These are phyloP conservation scores for Erpetoichthys calabaricus DNA, from an alignment of 2,797 vertebrate genomes.

Conservation along the genomic window DNA sequence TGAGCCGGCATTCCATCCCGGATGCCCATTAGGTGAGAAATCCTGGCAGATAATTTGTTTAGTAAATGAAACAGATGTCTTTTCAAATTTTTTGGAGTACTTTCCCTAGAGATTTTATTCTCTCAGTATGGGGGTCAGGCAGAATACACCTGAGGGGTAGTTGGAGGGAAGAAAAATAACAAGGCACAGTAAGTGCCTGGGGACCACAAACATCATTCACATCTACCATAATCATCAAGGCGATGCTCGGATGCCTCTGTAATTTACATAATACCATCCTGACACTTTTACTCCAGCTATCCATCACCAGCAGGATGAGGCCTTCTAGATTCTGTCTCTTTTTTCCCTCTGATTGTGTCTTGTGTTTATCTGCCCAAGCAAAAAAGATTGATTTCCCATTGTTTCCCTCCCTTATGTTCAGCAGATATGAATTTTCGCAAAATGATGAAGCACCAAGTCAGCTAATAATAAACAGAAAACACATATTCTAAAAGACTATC, in stretches of 20 bases:
- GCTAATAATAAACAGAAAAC: slow-evolving; percentile 60
- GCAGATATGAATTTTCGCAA: slow-evolving; percentile 63
- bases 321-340: slow-evolving; percentile 66
- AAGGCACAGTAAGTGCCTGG: slow-evolving; percentile 60
- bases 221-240: slow-evolving; percentile 82
- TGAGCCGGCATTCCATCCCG: slow-evolving; percentile 17
- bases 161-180: slow-evolving; percentile 80
- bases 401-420: slow-evolving; percentile 63
- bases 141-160: slow-evolving; percentile 71
- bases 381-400: slow-evolving; percentile 71
- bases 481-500: slow-evolving; percentile 36
- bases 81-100: slow-evolving; percentile 28
- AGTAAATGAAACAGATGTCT: slow-evolving; percentile 62
- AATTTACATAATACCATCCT: slow-evolving; percentile 89
- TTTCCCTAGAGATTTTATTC: slow-evolving; percentile 25
- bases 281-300: slow-evolving; percentile 76
- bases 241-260: slow-evolving; percentile 72
- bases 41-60: slow-evolving; percentile 46
- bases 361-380: slow-evolving; percentile 64
- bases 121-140: slow-evolving; percentile 63
- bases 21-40: slow-evolving; percentile 37
- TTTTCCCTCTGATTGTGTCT: slow-evolving; percentile 54
- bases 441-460: slow-evolving; percentile 53
- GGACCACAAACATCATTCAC: slow-evolving; percentile 68
- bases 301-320: slow-evolving; percentile 60